phyloP scores from a whole-genome alignment of 2,113 vertebrate genomes.

The Emberiza fucata region DNA sequence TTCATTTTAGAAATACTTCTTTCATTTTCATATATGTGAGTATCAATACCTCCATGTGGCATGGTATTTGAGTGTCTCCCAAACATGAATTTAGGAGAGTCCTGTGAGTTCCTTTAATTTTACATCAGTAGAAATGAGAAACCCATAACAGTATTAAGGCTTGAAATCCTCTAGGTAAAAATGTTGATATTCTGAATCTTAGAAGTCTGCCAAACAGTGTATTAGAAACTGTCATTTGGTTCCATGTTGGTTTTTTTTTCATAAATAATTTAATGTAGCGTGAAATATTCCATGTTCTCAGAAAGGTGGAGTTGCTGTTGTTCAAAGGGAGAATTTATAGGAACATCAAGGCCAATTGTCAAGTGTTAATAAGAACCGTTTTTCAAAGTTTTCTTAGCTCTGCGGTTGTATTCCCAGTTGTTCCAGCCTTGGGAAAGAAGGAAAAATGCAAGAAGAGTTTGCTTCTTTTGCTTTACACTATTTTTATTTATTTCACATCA shows the following conservation, averaged over 20 bases:
- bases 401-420: slow-evolving; percentile 21
- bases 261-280: not conserved
- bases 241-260: not conserved
- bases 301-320: not conserved
- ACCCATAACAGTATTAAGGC: not conserved
- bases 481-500: not conserved
- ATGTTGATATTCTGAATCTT: not conserved
- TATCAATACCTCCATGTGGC: not conserved
- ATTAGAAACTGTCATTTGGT: not conserved
- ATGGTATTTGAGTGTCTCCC: not conserved
- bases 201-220: not conserved
- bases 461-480: not conserved
- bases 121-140: not conserved
- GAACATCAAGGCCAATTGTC: slow-evolving; percentile 23
- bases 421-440: not conserved
- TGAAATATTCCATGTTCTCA: not conserved
- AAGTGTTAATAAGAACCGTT: slow-evolving; percentile 20
- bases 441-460: not conserved
- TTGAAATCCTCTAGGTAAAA: not conserved
- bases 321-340: not conserved
- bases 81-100: not conserved
- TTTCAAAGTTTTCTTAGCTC: slow-evolving; percentile 26
- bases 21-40: not conserved
- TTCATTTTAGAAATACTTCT: not conserved
- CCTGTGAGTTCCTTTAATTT: not conserved